Conservation (phyloP, 2,113 vertebrate species). For the Delphinapterus leucas region DNA sequence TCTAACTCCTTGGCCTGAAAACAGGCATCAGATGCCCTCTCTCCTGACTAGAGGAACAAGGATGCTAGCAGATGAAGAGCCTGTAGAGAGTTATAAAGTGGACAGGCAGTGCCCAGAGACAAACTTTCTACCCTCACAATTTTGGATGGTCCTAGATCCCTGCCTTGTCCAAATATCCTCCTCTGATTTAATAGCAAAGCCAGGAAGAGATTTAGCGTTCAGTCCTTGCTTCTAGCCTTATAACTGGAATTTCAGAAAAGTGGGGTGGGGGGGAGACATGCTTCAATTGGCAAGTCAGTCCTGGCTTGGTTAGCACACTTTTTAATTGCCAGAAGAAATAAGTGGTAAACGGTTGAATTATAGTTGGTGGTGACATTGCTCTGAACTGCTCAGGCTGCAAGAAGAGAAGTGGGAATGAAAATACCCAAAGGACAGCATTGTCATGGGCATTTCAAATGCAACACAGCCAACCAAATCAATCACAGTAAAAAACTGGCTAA, state of each 20-base stretch:
- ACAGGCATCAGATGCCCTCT: not conserved
- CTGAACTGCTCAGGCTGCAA: not conserved
- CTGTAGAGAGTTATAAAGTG: not conserved
- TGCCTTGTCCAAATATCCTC: not conserved
- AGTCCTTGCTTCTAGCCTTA: not conserved
- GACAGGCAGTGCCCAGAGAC: not conserved
- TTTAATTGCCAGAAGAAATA: conserved; percentile 58
- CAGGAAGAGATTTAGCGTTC: not conserved
- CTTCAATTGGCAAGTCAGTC: not conserved
- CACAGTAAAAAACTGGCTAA: conserved; percentile 27
- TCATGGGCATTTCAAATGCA: not conserved
- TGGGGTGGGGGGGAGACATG: not conserved
- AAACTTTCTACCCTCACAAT: not conserved
- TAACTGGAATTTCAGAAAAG: not conserved
- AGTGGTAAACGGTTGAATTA: conserved; percentile 28
- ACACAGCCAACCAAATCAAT: not conserved
- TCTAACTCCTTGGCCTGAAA: not conserved
- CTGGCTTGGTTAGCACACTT: not conserved
- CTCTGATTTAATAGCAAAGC: not conserved
- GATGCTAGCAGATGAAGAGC: fast-evolving
- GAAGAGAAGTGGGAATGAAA: conserved; percentile 6
- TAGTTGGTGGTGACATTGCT: not conserved
- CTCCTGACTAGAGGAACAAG: not conserved
- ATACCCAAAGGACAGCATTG: not conserved
- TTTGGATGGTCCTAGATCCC: not conserved